Conservation (phyloP, 2,797 vertebrate genomes). For the Chlorospingus semifuscus region DNA sequence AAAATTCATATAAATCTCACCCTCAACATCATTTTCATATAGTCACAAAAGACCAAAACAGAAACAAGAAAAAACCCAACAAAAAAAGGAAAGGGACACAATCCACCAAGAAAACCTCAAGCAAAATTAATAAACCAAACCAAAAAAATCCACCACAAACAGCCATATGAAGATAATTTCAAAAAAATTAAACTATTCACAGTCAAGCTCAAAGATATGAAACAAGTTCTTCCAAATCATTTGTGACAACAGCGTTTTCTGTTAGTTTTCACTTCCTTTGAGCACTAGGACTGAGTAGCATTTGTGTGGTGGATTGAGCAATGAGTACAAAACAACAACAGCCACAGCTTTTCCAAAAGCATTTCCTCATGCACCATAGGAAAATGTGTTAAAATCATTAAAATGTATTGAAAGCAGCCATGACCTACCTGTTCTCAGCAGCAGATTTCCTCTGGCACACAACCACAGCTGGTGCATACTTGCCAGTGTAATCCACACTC, state of each 20-base stretch:
- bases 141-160: not conserved
- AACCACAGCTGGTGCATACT: slow-evolving; percentile 79
- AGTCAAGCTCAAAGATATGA: not conserved
- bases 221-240: not conserved
- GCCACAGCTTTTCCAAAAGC: not conserved
- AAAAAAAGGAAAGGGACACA: not conserved
- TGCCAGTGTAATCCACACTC: slow-evolving; percentile 70
- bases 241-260: not conserved
- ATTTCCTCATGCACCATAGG: not conserved
- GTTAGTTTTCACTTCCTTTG: not conserved
- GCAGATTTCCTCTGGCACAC: slow-evolving; percentile 83
- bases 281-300: not conserved
- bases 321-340: not conserved
- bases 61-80: not conserved
- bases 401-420: rapidly evolving
- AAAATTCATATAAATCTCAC: not conserved
- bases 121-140: not conserved
- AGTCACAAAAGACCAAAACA: not conserved
- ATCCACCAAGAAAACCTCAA: rapidly evolving
- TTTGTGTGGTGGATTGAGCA: not conserved
- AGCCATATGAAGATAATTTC: not conserved
- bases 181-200: not conserved
- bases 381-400: rapidly evolving
- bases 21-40: not conserved
- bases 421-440: slow-evolving; percentile 78